Conservation (phyloP, 2,797 vertebrate species). For the Sebastes itinus region DNA sequence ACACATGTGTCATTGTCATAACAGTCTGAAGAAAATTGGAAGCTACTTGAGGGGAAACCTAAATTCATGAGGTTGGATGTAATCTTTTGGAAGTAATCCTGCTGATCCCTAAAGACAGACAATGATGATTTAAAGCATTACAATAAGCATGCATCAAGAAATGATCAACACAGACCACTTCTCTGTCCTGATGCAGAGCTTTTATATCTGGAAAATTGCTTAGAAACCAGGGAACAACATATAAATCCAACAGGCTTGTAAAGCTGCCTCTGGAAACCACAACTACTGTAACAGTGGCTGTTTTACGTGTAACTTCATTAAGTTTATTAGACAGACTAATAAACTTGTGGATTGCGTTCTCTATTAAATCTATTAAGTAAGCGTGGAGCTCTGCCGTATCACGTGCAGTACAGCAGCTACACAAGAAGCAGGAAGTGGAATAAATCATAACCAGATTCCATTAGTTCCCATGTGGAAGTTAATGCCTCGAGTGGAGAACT, state of each 20-base stretch:
- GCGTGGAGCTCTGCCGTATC: neutral
- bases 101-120: conserved; percentile 11
- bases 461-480: conserved; percentile 41
- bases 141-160: neutral
- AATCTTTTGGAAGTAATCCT: conserved; percentile 24
- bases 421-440: conserved; percentile 55
- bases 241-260: conserved; percentile 17
- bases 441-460: conserved; percentile 53
- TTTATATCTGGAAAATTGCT: conserved; percentile 6
- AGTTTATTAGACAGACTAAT: conserved; percentile 47
- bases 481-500: conserved; percentile 36
- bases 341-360: conserved; percentile 11
- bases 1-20: neutral
- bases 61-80: neutral
- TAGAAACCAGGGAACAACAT: conserved; percentile 8
- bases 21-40: conserved; percentile 9
- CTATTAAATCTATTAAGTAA: conserved; percentile 8
- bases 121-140: neutral
- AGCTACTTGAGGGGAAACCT: conserved; percentile 10
- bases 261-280: conserved; percentile 35
- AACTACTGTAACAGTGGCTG: conserved; percentile 8
- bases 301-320: conserved; percentile 41
- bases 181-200: neutral
- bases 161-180: neutral
- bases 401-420: neutral